Percentiles rank a stretch among this genome's conserved stretches.
Conservation (phyloP, 2,797 vertebrate species). For the Iguana delicatissima region DNA sequence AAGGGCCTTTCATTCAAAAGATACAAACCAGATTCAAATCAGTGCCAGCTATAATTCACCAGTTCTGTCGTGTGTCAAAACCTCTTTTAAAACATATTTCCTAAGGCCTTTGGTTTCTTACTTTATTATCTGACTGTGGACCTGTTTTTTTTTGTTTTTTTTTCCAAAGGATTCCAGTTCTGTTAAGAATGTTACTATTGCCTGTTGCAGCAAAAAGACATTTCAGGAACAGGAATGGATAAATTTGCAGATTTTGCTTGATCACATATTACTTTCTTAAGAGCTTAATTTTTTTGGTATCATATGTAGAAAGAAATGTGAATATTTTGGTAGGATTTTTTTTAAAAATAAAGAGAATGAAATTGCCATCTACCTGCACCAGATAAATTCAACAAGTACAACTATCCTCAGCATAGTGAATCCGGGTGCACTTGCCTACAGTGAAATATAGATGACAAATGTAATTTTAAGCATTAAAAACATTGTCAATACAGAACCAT, state of each 20-base stretch:
- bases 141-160: not conserved
- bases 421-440: not conserved
- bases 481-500: too few relatives aligned
- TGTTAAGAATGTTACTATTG: not conserved
- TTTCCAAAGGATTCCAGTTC: not conserved
- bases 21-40: not conserved
- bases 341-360: not conserved
- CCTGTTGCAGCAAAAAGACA: not conserved
- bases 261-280: not conserved
- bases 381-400: too few relatives aligned
- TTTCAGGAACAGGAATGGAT: not conserved
- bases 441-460: not conserved
- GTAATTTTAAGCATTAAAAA: too few relatives aligned
- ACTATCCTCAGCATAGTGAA: not conserved
- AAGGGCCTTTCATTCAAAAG: slow-evolving; percentile 23
- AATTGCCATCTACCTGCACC: too few relatives aligned
- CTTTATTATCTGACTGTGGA: not conserved
- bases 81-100: not conserved
- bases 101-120: not conserved
- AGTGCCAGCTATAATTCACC: not conserved
- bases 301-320: not conserved
- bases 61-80: not conserved
- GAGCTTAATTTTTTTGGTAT: not conserved
- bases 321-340: not conserved
- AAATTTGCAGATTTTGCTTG: not conserved